Percentiles rank a stretch among this genome's conserved stretches.
phyloP scores from a whole-genome alignment of 1,140 invertebrate species.

The Ladona fulva region DNA sequence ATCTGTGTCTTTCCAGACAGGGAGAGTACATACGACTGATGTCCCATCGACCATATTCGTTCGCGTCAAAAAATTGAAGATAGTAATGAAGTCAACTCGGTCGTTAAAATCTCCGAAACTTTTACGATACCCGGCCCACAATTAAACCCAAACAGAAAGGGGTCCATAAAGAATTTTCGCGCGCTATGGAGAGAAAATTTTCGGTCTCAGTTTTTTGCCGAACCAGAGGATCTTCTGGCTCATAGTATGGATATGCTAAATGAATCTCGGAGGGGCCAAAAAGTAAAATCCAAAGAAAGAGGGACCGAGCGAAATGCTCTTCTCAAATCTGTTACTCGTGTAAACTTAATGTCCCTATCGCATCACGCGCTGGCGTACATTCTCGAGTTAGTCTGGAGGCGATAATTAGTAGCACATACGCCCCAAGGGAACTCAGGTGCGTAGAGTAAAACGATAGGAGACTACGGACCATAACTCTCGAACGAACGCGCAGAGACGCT shows the following conservation, averaged over 20 bases:
- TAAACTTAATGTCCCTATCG: not conserved
- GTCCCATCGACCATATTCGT: too few species aligned
- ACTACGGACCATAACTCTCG: not conserved
- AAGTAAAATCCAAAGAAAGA: too few species aligned
- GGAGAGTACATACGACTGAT: too few species aligned
- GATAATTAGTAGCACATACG: conserved; percentile 1
- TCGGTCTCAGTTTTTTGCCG: not conserved
- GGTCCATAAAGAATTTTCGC: too few species aligned
- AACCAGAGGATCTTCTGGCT: not conserved
- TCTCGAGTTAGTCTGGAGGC: not conserved
- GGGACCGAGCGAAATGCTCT: too few species aligned
- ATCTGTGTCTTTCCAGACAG: too few species aligned
- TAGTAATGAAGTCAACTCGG: too few species aligned
- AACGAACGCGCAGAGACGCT: too few species aligned
- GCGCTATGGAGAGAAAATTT: not conserved
- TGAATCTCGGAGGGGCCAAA: not conserved
- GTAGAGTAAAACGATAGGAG: not conserved
- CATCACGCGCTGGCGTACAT: not conserved
- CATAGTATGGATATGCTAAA: not conserved
- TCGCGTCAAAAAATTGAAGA: too few species aligned
- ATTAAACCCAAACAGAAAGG: too few species aligned
- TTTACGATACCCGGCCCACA: too few species aligned
- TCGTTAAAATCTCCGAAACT: too few species aligned
- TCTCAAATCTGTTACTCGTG: not conserved
- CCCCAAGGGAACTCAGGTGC: not conserved